Percentiles rank a stretch among this genome's conserved stretches.
These are phyloP conservation scores for Nycteola revayana DNA, from an alignment of 2,888 invertebrate genomes.

Conservation along the genomic window DNA sequence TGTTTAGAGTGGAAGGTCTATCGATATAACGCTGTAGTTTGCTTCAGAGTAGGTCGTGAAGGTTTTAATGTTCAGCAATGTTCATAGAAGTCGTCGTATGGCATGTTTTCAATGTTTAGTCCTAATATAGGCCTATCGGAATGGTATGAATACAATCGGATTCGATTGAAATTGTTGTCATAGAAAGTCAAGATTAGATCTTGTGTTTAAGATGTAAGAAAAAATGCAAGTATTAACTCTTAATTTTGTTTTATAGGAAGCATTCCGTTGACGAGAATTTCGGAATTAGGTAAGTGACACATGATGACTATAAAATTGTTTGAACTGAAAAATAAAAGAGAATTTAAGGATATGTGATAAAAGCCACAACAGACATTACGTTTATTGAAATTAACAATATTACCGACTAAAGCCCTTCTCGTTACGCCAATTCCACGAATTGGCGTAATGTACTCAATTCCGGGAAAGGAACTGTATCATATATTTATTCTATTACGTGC, in stretches of 20 bases:
- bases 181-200: background rate
- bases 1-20: conserved; percentile 17
- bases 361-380: too few species aligned
- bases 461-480: too few species aligned
- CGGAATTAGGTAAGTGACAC: conserved; percentile 81
- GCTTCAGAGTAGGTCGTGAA: conserved; percentile 26
- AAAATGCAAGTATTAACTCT: too few species aligned
- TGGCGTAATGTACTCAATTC: too few species aligned
- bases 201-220: conserved; percentile 6
- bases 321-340: too few species aligned
- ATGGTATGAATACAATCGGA: conserved; percentile 22
- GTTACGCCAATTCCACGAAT: too few species aligned
- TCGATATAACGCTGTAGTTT: conserved; percentile 16
- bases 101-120: conserved; percentile 34
- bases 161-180: background rate
- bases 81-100: conserved; percentile 17
- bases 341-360: too few species aligned
- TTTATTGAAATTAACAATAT: too few species aligned
- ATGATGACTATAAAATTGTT: too few species aligned
- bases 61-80: conserved; percentile 14
- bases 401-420: too few species aligned
- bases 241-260: conserved; percentile 62
- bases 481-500: too few species aligned
- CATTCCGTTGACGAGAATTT: conserved; percentile 82
- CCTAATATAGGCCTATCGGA: conserved; percentile 9